Conservation (phyloP, 2,797 vertebrate genomes). For the Syngnathus rostellatus region DNA sequence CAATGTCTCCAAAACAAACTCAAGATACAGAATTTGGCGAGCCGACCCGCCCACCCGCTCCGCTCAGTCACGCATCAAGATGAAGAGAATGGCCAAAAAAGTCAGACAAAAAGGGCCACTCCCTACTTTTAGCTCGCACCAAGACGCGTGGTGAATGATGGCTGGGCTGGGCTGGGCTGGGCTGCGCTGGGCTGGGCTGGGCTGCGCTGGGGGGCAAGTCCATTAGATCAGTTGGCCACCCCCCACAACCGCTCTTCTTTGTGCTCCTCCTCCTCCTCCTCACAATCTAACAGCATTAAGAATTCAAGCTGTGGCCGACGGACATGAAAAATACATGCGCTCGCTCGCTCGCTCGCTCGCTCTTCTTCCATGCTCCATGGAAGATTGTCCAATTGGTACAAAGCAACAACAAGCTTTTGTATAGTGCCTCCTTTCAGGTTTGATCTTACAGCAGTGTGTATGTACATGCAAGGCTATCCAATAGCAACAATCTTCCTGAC, state of each 20-base stretch:
- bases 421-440: neutral
- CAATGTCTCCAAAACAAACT: neutral
- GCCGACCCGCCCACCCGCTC: neutral
- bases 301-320: slow-evolving; percentile 24
- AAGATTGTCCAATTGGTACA: slow-evolving; percentile 11
- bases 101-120: slow-evolving; percentile 5
- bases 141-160: slow-evolving; percentile 7
- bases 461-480: neutral
- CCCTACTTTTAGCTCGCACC: slow-evolving; percentile 27
- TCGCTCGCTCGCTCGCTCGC: slow-evolving; percentile 1
- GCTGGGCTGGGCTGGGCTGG: neutral
- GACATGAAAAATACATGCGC: slow-evolving; percentile 41
- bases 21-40: neutral
- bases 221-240: slow-evolving; percentile 26
- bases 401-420: neutral
- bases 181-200: neutral
- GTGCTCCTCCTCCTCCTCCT: slow-evolving; percentile 12
- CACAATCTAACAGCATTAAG: slow-evolving; percentile 31
- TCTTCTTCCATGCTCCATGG: slow-evolving; percentile 4
- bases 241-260: neutral
- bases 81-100: neutral
- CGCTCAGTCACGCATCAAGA: neutral
- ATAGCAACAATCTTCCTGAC: neutral
- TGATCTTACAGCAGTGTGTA: neutral
- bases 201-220: neutral